Base-by-base conservation (phyloP, 2,797 vertebrate species). In the Chaetophractus vellerosus region DNA sequence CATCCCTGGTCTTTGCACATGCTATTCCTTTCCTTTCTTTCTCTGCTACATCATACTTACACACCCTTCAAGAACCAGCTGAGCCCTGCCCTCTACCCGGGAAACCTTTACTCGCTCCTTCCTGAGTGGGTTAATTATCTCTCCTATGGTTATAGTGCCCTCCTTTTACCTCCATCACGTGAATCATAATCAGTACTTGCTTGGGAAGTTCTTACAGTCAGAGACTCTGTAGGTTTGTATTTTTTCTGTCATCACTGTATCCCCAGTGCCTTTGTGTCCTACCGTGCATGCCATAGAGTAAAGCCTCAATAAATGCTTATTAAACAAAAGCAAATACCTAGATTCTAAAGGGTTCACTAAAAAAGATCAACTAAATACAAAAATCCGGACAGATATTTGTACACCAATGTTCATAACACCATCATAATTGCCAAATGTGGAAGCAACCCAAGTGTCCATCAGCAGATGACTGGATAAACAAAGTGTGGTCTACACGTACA, bases 121-220 rank as follows among this genome's bases (percentile, higher is more conserved):
- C 45, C 48, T 26, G n/a, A 12, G 45, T 31, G 15, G 57, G 14
- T 1, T 3, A 16, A 2, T 4, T 9, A 24, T 38, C n/a, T n/a
- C 57, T 64, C 19, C 4, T 31, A 14, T 0, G 2, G 45, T 26
- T 14, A 14, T 0, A 45, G 28, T 15, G 3, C 0, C 3, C 36
- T 64, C 36, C 0, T 0, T 4, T 11, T 7, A 38, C 18, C 52
- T 11, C 12, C 4, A 2, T n/a, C 64, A 6, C 55, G 7, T 8
- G 48, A 5, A 7, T 16, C 3, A 12, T 33, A 4, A 5, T 38
- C 28, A 2, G 24, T 31, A 28, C 91, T 64, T 52, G 12, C 4
- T 31, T n/a, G 52, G 21, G 50, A 21, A 3, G 10, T 5, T 50
- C 41, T 45, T 16, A 6, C 12, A 5, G 68, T 2, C 1, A 2